These are phyloP conservation scores for Nephila pilipes DNA, from an alignment of 1,140 invertebrate species.

Conservation along the genomic window DNA sequence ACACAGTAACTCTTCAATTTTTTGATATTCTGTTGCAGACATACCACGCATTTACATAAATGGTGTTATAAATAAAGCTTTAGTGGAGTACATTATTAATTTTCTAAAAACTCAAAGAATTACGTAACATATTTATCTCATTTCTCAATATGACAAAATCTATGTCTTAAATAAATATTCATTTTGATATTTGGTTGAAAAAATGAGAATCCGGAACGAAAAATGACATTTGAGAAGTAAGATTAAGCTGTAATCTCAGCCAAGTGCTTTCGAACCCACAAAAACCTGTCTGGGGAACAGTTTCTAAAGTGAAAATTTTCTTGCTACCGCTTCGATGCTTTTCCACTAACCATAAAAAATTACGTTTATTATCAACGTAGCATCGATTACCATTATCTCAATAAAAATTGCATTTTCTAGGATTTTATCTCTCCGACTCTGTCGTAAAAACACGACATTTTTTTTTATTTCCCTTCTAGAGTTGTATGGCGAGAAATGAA, in stretches of 20 bases:
- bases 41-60: too few species aligned
- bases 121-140: too few species aligned
- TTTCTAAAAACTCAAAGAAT: too few species aligned
- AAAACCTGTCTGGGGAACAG: not conserved
- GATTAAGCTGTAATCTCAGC: not conserved
- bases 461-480: not conserved
- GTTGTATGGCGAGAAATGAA: not conserved
- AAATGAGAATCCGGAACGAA: not conserved
- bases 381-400: conserved; percentile 27
- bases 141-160: too few species aligned
- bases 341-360: conserved; percentile 10
- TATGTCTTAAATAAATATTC: too few species aligned
- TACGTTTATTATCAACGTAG: conserved; percentile 4
- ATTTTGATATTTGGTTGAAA: too few species aligned
- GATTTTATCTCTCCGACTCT: not conserved
- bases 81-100: too few species aligned
- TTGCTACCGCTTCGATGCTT: not conserved
- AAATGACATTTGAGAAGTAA: not conserved
- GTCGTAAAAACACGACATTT: conserved; percentile 14
- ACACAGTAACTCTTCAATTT: too few species aligned
- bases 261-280: not conserved
- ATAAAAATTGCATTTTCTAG: conserved; percentile 14
- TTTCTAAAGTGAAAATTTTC: not conserved
- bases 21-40: too few species aligned
- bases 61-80: too few species aligned